phyloP scores from a whole-genome alignment of 2,113 vertebrate genomes.

The Siniperca knerii region DNA sequence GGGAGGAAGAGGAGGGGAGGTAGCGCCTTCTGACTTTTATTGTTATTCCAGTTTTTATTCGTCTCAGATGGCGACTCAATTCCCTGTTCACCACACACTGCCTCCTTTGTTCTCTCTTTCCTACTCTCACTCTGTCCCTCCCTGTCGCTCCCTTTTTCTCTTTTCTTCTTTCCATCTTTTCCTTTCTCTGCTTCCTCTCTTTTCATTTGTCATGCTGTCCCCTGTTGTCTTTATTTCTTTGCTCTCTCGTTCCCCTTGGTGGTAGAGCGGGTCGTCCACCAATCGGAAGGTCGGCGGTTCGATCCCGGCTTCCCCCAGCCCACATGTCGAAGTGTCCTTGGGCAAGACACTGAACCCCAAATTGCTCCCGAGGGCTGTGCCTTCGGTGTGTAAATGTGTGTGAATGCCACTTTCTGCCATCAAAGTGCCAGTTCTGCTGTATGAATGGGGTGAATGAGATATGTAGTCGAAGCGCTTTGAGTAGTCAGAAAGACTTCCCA shows the following conservation, averaged over 20 bases:
- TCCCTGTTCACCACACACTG: constrained; percentile 76
- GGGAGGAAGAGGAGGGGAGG: constrained; percentile 57
- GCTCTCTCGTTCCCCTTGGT: not conserved
- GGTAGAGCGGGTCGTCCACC: no score
- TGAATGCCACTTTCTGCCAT: no score
- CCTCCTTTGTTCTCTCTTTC: constrained; percentile 76
- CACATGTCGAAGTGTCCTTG: no score
- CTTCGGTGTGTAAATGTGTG: no score
- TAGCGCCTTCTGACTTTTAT: constrained; percentile 80
- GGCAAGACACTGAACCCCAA: no score
- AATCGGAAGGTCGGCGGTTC: no score
- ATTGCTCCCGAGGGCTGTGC: no score
- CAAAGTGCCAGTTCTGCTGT: no score
- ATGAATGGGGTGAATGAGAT: no score
- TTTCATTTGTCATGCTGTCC: constrained; percentile 30
- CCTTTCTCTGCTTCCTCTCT: constrained; percentile 37
- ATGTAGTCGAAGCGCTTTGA: no score
- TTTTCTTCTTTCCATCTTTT: constrained; percentile 23
- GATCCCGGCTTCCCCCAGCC: no score
- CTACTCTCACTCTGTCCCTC: constrained; percentile 29
- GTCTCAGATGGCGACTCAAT: constrained; percentile 79
- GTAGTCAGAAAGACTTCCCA: no score
- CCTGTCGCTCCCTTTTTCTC: not conserved
- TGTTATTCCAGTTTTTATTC: constrained; percentile 83
- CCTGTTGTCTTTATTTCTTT: not conserved